Evolutionary conservation across 2,113 vertebrate genomes (phyloP), one percentile per base, ranked within the genome.

Genomic region (Calypte anna): DNA sequence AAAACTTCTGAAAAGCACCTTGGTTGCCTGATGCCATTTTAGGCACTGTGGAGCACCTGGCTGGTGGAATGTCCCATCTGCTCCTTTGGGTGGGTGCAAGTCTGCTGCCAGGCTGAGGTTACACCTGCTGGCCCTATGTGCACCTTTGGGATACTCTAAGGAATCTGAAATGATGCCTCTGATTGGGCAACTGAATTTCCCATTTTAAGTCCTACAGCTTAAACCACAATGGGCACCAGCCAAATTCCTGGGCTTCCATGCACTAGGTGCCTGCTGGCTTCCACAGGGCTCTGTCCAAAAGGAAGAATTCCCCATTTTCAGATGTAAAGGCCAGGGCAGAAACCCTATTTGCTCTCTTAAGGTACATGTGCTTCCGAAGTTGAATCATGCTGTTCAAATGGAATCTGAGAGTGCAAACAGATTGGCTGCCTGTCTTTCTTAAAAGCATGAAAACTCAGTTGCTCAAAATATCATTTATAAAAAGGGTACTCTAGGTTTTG

Each of bases 381-480:
- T 74, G 79, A 91, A 91, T 95, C 93, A 91, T 1, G 0, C 44
- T 91, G 57, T 75, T 90, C 87, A 95, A 94, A 92, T 67, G 75
- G 82, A 82, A 85, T 88, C 63, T 84, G 59, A 87, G 78, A 88
- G 77, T 51, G 79, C 87, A 95, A 95, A 86, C 91, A 93, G 91
- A 94, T 93, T 90, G 85, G 55, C n/a, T 90, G 53, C 50, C 61
- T 22, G 66, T 89, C 63, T 87, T 46, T 83, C 90, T 88, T 75
- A 82, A 67, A 78, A 86, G 61, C 79, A 93, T 22, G 80, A 91
- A 91, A 91, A 90, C 73, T 90, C 61, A 53, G 11, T 78, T 95
- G 93, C 88, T 53, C 48, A 91, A 91, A 97, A 96, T 89, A 80
- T 8, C 25, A 2, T 70, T 28, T 73, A 67, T 68, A 68, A 90